phyloP scores from a whole-genome alignment of 1,140 invertebrate genomes.

The Aphaenogaster ashmeadi region DNA sequence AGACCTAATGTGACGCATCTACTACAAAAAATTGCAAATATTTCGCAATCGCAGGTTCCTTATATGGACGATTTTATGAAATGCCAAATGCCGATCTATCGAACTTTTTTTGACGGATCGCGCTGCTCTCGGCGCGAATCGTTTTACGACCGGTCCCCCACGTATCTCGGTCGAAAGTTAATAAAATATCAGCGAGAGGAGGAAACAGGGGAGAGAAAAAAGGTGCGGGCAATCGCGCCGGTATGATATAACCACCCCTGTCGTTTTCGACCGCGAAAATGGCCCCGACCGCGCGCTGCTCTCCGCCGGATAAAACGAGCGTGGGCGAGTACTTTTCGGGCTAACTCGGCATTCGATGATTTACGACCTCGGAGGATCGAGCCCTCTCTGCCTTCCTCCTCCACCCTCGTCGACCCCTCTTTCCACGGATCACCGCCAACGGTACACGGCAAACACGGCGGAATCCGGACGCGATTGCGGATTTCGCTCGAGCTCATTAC shows the following conservation, averaged over 20 bases:
- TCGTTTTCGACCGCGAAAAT: conserved; percentile 36
- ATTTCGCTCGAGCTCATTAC: conserved; percentile 71
- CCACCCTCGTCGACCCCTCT: conserved; percentile 24
- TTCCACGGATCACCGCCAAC: conserved; percentile 51
- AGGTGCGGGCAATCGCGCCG: conserved; percentile 6
- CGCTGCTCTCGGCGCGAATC: conserved; percentile 31
- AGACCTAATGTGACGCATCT: too few relatives aligned
- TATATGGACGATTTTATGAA: neutral
- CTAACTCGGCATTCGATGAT: conserved; percentile 67
- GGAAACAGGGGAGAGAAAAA: neutral
- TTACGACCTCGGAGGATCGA: conserved; percentile 56
- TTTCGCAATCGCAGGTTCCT: neutral
- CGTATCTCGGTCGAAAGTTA: conserved; percentile 58
- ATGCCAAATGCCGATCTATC: neutral
- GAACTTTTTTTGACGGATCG: conserved; percentile 26
- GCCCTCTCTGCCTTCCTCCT: neutral
- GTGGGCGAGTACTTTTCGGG: conserved; percentile 40
- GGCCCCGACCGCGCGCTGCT: conserved; percentile 9
- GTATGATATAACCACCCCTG: conserved; percentile 32
- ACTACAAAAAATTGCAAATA: neutral
- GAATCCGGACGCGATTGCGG: conserved; percentile 68
- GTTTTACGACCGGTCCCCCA: conserved; percentile 44
- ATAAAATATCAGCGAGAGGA: conserved; percentile 65
- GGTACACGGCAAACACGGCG: conserved; percentile 65
- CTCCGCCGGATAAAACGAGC: conserved; percentile 55